These are phyloP conservation scores for Bergia puertoricense DNA, from an alignment of 92 coral and sea anemone species.

Conservation along the genomic window DNA sequence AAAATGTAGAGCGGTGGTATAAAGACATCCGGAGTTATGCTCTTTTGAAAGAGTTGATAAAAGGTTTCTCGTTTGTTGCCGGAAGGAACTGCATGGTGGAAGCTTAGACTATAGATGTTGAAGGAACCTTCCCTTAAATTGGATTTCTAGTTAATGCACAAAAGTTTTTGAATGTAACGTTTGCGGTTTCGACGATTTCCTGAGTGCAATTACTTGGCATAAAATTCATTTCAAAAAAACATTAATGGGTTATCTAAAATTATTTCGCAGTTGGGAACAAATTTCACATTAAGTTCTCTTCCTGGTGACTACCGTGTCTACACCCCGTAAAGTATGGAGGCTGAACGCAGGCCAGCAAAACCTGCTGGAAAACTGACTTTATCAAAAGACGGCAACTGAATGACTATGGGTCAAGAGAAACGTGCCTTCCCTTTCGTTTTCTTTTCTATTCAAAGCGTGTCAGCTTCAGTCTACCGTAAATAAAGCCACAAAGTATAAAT, in stretches of 20 bases:
- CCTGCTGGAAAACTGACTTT: conserved; percentile 1
- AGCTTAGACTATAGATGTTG: not conserved
- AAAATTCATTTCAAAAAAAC: not conserved
- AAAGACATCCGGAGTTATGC: conserved; percentile 7
- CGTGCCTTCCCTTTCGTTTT: conserved; percentile 1
- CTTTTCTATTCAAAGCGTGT: conserved; percentile 1
- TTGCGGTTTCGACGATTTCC: conserved; percentile 4
- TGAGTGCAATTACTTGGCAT: not conserved
- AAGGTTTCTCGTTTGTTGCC: not conserved
- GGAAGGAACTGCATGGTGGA: not conserved
- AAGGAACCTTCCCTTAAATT: not conserved
- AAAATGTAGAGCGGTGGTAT: not conserved
- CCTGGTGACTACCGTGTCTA: not conserved
- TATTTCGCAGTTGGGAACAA: not conserved
- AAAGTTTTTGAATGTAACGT: conserved; percentile 17
- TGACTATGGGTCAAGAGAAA: not conserved
- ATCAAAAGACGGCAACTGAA: not conserved
- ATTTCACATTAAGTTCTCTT: not conserved
- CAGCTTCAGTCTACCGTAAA: not conserved
- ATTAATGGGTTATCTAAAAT: not conserved
- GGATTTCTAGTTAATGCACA: not conserved
- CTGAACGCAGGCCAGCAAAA: not conserved
- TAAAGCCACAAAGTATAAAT: not conserved
- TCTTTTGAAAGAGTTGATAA: not conserved
- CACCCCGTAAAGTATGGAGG: not conserved